Conservation (phyloP, 2,888 invertebrate genomes). For the Acanthoscelides obtectus region DNA sequence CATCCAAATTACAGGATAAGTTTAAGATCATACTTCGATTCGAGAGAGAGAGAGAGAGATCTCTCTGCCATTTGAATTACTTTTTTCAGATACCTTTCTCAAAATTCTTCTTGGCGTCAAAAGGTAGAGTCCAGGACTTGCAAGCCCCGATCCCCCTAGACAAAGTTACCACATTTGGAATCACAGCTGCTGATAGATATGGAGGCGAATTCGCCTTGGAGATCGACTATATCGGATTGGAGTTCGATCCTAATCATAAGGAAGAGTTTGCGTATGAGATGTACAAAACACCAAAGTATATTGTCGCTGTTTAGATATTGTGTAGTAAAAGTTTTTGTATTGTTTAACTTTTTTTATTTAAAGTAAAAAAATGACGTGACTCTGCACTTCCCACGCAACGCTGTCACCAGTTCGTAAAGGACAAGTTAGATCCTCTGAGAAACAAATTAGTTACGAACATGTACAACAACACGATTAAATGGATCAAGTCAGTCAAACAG, state of each 20-base stretch:
- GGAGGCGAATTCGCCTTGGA: conserved; percentile 85
- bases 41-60: too few species aligned
- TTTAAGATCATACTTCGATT: too few species aligned
- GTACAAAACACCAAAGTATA: conserved; percentile 67
- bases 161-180: conserved; percentile 69
- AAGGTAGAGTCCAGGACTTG: conserved; percentile 81
- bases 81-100: conserved; percentile 85
- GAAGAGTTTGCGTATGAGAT: conserved; percentile 94
- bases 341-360: background rate
- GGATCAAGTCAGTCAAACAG: too few species aligned
- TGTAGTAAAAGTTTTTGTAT: background rate
- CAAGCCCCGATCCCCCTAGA: conserved; percentile 62
- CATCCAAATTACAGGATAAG: too few species aligned
- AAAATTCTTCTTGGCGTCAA: conserved; percentile 78
- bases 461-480: too few species aligned
- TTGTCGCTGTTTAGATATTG: conserved; percentile 45
- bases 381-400: too few species aligned
- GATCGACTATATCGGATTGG: conserved; percentile 87
- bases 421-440: too few species aligned
- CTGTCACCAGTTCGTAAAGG: too few species aligned
- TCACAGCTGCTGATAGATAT: conserved; percentile 74
- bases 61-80: conserved; percentile 2
- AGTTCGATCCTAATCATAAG: conserved; percentile 70
- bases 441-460: too few species aligned
- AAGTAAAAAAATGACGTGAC: too few species aligned